Base-by-base conservation (phyloP, 1,140 invertebrate genomes). In the Drosophila quadrilineata region DNA sequence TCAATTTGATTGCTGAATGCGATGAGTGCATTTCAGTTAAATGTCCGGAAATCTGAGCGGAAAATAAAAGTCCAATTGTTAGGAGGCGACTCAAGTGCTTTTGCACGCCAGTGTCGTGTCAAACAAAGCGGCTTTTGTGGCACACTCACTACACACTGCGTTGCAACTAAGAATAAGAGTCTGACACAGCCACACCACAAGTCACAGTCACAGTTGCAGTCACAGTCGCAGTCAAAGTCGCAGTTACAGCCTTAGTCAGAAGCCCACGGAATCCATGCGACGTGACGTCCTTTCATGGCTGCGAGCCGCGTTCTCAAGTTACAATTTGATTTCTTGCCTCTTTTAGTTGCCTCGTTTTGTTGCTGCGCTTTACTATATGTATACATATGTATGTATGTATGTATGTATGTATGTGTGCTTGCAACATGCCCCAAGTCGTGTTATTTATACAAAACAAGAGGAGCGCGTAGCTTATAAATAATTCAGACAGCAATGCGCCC, bases 381-480 rank as follows among this genome's bases (percentile, higher is more conserved):
- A n/a, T n/a, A n/a, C n/a, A n/a, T n/a, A n/a, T n/a, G n/a, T n/a
- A n/a, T n/a, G n/a, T n/a, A n/a, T n/a, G n/a, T n/a, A n/a, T n/a
- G n/a, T n/a, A n/a, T n/a, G n/a, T n/a, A n/a, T n/a, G n/a, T n/a
- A n/a, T n/a, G n/a, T 66, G 19, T 29, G 31, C 43, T 58, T 73
- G 75, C 65, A 57, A 43, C 40, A 70, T 58, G 65, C 60, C 59
- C 62, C 26, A 53, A n/a, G n/a, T n/a, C n/a, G n/a, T 75, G 79
- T 79, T 79, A 80, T 79, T 79, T 79, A 59, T 79, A 70, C 35
- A 63, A 53, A 19, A 53, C 17, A 31, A 33, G 24, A n/a, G n/a
- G n/a, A 40, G 33, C 41, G 28, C 56, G 35, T 36, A 50, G 62
- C 75, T 80, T 82, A 80, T 80, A 80, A 80, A 80, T 82, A 80